These are phyloP conservation scores for Petrocephalus microphthalmus DNA, from an alignment of 2,113 vertebrate genomes.

Conservation along the genomic window DNA sequence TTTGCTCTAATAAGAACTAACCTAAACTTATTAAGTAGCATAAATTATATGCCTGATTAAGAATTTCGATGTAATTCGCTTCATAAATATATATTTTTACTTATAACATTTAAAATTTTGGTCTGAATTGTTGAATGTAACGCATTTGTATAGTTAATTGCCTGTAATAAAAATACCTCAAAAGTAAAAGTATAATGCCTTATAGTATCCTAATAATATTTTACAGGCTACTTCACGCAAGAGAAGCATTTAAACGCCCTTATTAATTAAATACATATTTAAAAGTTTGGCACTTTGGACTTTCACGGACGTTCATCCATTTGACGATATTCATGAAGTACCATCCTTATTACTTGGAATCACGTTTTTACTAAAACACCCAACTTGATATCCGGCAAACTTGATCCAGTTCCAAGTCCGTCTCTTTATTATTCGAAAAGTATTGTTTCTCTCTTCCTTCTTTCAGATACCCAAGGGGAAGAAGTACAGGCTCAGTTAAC, in stretches of 20 bases:
- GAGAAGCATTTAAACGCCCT: neutral
- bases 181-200: neutral
- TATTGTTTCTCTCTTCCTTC: neutral
- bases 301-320: neutral
- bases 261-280: neutral
- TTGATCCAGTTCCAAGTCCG: neutral
- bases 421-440: neutral
- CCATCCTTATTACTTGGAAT: too few species aligned
- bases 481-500: constrained; percentile 38
- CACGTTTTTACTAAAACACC: too few species aligned
- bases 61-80: too few species aligned
- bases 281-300: neutral
- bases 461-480: neutral
- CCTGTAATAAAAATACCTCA: neutral
- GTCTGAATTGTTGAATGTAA: neutral
- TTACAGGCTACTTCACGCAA: neutral
- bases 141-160: neutral
- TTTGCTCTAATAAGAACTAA: neutral
- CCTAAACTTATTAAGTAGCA: neutral
- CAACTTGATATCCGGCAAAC: too few species aligned
- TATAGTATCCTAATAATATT: neutral
- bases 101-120: neutral
- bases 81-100: neutral
- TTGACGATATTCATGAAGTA: too few species aligned
- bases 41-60: neutral